A percentile compares a stretch with the other conserved stretches of the same genome.
Conservation (phyloP, 1,140 invertebrate species). For the Aphidius ervi region DNA sequence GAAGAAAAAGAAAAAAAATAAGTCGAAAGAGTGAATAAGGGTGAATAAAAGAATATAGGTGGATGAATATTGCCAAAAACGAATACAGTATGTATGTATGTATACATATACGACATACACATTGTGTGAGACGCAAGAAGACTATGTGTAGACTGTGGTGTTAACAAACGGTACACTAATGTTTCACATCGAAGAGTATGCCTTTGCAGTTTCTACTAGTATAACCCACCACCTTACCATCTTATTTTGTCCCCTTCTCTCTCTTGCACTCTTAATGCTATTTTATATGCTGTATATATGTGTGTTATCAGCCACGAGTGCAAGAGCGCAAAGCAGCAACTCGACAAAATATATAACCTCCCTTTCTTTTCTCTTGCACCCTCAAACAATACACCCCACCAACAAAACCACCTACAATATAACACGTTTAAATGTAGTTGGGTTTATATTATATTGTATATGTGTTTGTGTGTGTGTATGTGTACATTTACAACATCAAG, state of each 20-base stretch:
- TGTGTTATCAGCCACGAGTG: slow-evolving; percentile 35
- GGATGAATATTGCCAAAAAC: too few species aligned
- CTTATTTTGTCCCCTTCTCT: slow-evolving; percentile 29
- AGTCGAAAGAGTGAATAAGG: not conserved
- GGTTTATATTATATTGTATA: too few species aligned
- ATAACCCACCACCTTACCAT: slow-evolving; percentile 21
- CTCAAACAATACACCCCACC: too few species aligned
- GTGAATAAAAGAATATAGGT: too few species aligned
- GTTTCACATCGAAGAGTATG: slow-evolving; percentile 51
- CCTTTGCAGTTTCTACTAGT: slow-evolving; percentile 8
- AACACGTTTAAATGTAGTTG: too few species aligned
- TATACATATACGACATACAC: too few species aligned
- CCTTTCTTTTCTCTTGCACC: too few species aligned
- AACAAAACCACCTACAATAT: too few species aligned
- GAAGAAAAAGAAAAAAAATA: not conserved
- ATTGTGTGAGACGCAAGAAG: slow-evolving; percentile 22
- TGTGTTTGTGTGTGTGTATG: too few species aligned
- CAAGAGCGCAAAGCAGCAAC: slow-evolving; percentile 44
- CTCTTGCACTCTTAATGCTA: slow-evolving; percentile 5
- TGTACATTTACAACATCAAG: too few species aligned
- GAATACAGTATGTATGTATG: too few species aligned
- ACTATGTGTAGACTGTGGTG: slow-evolving; percentile 48
- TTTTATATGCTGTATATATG: slow-evolving; percentile 18
- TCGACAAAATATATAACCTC: not conserved
- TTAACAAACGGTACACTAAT: slow-evolving; percentile 54